These are phyloP conservation scores for Hormaphis cornu DNA, from an alignment of 1,140 invertebrate species.

Conservation along the genomic window DNA sequence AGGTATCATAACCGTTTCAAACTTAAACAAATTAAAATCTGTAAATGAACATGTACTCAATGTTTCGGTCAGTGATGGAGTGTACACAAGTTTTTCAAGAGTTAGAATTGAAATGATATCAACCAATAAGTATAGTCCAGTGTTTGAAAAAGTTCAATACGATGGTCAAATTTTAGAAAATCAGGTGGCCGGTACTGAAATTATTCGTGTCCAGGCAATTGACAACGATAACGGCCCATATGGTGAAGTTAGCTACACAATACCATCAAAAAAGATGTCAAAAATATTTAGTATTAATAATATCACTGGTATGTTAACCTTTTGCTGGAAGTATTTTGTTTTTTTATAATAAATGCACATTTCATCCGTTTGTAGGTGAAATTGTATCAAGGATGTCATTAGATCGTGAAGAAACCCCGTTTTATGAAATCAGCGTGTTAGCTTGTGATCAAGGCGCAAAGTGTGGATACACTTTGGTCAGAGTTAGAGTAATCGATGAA, in stretches of 20 bases:
- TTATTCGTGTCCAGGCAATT: slow-evolving; percentile 62
- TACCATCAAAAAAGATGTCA: slow-evolving; percentile 64
- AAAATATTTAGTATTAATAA: slow-evolving; percentile 72
- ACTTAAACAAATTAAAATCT: slow-evolving; percentile 52
- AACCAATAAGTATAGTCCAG: slow-evolving; percentile 68
- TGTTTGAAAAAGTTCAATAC: slow-evolving; percentile 63
- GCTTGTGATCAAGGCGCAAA: slow-evolving; percentile 78
- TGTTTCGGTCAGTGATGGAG: slow-evolving; percentile 83
- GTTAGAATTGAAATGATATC: slow-evolving; percentile 70
- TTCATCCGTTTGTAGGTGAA: slow-evolving; percentile 51
- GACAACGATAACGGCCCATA: slow-evolving; percentile 77
- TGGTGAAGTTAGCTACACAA: slow-evolving; percentile 67
- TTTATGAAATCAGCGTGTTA: slow-evolving; percentile 70
- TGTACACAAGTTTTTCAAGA: slow-evolving; percentile 73
- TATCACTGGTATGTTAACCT: slow-evolving; percentile 46
- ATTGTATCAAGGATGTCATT: slow-evolving; percentile 64
- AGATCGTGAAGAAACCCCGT: slow-evolving; percentile 64
- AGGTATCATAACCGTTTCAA: slow-evolving; percentile 51
- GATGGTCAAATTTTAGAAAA: slow-evolving; percentile 73
- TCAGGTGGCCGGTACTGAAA: slow-evolving; percentile 59
- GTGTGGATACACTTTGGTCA: slow-evolving; percentile 65
- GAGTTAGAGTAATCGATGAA: slow-evolving; percentile 67
- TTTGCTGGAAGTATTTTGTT: background rate
- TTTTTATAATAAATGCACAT: background rate
- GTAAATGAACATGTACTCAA: slow-evolving; percentile 53